Base-by-base conservation (phyloP, 2,888 invertebrate genomes). In the Sminthurides aquaticus region DNA sequence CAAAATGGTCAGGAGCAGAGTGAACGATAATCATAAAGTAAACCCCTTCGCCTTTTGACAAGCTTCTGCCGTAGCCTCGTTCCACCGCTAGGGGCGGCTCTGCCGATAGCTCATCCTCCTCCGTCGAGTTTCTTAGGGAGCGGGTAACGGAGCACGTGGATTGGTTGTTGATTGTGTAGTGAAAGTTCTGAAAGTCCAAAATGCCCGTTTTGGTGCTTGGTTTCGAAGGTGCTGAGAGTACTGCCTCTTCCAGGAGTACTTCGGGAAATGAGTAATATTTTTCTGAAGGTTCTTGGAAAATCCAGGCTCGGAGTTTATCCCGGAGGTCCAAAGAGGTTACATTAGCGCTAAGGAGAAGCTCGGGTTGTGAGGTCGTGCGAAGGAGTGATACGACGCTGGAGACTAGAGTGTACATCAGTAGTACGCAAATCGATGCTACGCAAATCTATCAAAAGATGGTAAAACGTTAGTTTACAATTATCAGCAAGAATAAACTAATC, bases 1-100 rank as follows among this genome's bases (percentile, higher is more conserved):
- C 68, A 57, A 74, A 74, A 59, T 77, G 75, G 28, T 74, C 70
- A 1, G 76, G 76, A 2, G 76, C 75, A 15, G 76, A 76, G 49
- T 76, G 76, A 24, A 77, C 75, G 22, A 77, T 63, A 58, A 76
- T 75, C 65, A 76, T 69, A 55, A 75, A 74, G 64, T 71, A 71
- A 54, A 74, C 68, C 11, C 68, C 71, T 27, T 70, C 67, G 18
- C 68, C 64, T 8, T 15, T 8, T 5, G 52, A 8, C 52, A 34
- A 18, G 20, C 22, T 8, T 1, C n/a, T 49, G 11, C 52, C 28
- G 24, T 48, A 28, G 25, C 62, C 60, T 22, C 57, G 49, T 22
- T 49, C 56, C 49, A 49, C 3, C 1, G 49, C 57, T 11, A 49
- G 29, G 8, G 28, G 11, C 18, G 26, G 1, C 26, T 18, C n/a